Percentiles rank a stretch among this genome's conserved stretches.
These are phyloP conservation scores for Panthera tigris DNA, from an alignment of 2,113 vertebrate genomes.

Conservation along the genomic window DNA sequence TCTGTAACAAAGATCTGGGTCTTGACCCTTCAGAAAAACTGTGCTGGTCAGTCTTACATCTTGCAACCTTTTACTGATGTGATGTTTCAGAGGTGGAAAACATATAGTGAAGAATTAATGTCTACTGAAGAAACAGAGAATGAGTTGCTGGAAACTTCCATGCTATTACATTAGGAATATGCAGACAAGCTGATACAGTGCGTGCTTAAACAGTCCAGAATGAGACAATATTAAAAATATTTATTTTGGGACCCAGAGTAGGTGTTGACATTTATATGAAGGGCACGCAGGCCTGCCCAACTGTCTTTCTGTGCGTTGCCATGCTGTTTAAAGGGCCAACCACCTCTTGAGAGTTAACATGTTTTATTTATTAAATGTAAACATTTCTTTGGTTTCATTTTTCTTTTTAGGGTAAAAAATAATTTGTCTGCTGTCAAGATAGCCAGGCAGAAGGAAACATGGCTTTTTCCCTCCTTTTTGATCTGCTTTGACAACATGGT, in stretches of 20 bases:
- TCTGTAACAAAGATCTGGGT: not conserved
- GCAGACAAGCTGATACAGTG: not conserved
- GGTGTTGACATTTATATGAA: slow-evolving; percentile 59
- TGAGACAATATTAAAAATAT: slow-evolving; percentile 63
- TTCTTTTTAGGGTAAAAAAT: slow-evolving; percentile 24
- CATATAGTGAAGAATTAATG: not conserved
- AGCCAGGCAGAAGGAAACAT: not conserved
- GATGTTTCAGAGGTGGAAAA: not conserved
- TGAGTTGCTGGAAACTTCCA: not conserved
- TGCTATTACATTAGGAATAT: not conserved
- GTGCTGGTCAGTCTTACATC: not conserved
- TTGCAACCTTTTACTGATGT: not conserved
- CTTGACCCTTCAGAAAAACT: not conserved
- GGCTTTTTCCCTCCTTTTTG: not conserved
- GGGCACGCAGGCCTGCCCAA: not conserved
- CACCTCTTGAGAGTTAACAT: slow-evolving; percentile 48
- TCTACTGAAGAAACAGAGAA: not conserved
- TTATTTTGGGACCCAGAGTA: slow-evolving; percentile 55
- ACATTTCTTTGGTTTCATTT: slow-evolving; percentile 65
- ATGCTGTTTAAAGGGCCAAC: not conserved
- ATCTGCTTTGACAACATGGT: not conserved
- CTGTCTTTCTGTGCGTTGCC: slow-evolving; percentile 5
- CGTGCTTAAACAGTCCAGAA: not conserved
- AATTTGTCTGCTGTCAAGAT: slow-evolving; percentile 60
- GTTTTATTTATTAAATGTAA: slow-evolving; percentile 71